phyloP scores from a whole-genome alignment of 30 jellyfish, hydroid and myxozoan species.

The Hydra vulgaris region DNA sequence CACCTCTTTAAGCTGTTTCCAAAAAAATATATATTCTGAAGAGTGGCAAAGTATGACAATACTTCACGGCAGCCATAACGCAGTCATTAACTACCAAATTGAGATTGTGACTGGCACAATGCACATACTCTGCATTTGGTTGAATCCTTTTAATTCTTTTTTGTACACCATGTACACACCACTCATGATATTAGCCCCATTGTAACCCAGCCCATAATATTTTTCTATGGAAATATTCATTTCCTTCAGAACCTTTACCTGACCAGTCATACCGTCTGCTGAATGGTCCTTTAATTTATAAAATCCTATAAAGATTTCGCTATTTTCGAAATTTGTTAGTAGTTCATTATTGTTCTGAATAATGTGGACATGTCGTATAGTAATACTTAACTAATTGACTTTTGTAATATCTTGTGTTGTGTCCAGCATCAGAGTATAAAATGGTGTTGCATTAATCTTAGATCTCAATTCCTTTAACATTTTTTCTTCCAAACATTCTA shows the following conservation, averaged over 20 bases:
- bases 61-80: background rate
- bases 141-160: background rate
- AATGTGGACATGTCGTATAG: background rate
- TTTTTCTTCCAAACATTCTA: background rate
- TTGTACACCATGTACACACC: background rate
- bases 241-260: background rate
- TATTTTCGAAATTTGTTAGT: background rate
- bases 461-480: background rate
- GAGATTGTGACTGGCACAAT: background rate
- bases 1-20: background rate
- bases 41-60: background rate
- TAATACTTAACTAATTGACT: background rate
- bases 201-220: background rate
- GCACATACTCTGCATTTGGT: background rate
- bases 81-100: background rate
- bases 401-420: background rate
- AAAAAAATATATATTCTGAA: background rate
- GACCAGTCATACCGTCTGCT: background rate
- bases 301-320: background rate
- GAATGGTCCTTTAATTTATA: background rate
- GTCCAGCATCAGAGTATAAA: background rate
- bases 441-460: background rate
- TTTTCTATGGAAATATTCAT: background rate
- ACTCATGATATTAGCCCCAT: background rate
- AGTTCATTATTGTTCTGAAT: background rate